phyloP scores from a whole-genome alignment of 1,140 invertebrate species.

The Eciton burchellii region DNA sequence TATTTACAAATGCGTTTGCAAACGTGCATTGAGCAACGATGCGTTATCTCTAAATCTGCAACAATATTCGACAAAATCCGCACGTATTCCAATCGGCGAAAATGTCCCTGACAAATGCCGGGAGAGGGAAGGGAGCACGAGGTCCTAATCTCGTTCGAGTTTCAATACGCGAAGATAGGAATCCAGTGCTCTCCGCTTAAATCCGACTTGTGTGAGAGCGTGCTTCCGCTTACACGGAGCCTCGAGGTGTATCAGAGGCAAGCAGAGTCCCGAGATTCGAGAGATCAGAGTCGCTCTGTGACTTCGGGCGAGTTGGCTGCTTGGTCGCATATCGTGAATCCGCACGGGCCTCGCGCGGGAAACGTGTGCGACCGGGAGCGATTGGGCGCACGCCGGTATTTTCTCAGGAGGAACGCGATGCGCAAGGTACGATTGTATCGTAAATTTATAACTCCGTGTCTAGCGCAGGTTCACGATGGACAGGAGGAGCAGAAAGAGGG shows the following conservation, averaged over 20 bases:
- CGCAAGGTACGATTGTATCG: conserved; percentile 27
- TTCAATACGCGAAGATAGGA: conserved; percentile 37
- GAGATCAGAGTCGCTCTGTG: not conserved
- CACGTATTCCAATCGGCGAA: conserved; percentile 2
- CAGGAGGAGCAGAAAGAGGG: no score
- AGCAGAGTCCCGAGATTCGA: not conserved
- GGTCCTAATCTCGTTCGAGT: conserved; percentile 44
- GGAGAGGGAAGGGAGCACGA: no score
- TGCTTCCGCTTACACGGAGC: not conserved
- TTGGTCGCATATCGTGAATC: conserved; percentile 3
- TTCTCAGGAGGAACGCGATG: conserved; percentile 14
- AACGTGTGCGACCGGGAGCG: not conserved
- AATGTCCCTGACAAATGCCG: no score
- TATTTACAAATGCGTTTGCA: no score
- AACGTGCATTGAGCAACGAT: no score
- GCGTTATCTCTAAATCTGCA: not conserved
- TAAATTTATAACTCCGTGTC: conserved; percentile 71
- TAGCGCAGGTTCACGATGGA: conserved; percentile 23
- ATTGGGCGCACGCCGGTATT: conserved; percentile 3
- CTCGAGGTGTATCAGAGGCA: not conserved
- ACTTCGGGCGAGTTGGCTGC: conserved; percentile 1
- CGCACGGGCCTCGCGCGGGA: conserved; percentile 11
- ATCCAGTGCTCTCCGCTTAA: conserved; percentile 22
- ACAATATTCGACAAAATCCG: not conserved
- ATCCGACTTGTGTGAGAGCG: conserved; percentile 23